Evolutionary conservation across 2,797 vertebrate species (phyloP), one percentile per base, ranked within the genome.

Genomic region (Pelodytes ibericus): DNA sequence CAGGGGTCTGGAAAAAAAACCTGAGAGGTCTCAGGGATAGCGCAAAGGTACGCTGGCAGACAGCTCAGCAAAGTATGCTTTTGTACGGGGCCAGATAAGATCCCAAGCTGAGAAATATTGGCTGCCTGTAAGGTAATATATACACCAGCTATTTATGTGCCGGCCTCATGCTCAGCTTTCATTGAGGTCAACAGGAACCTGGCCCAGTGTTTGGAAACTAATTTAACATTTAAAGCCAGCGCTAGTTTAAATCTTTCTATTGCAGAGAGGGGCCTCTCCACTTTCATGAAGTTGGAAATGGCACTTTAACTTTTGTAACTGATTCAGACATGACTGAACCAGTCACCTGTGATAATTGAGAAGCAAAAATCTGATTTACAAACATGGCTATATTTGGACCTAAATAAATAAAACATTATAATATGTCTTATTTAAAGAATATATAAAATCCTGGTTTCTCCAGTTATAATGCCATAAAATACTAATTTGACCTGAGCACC

Each of bases 41-140:
- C 58, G 70, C 57, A 71, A 60, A 72, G 70, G 70, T 72, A 72
- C 70, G n/a, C 13, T 47, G 70, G 41, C 57, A 61, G 58, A 20
- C 66, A 11, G 58, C 58, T 16, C 15, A 6, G 44, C 27, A 53
- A 31, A 39, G 33, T 39, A 71, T 59, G 68, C 68, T 61, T 72
- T 49, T 72, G 70, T 72, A 72, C 10, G n/a, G 27, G 39, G 57
- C 70, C 70, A 72, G 57, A 72, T 71, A 61, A 44, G 33, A 64
- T 64, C 44, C 33, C 62, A 30, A 60, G 1, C n/a, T n/a, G 58
- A 31, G 66, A 24, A 69, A 24, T 30, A 61, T 71, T 58, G 57
- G 69, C n/a, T 29, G 57, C 22, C 26, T 16, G 41, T n/a, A 31
- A 44, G 58, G 70, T 62, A 49, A 61, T 72, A 20, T 62, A 72